Base-by-base conservation (phyloP, 2,888 invertebrate species). In the Pseudococcus longispinus region DNA sequence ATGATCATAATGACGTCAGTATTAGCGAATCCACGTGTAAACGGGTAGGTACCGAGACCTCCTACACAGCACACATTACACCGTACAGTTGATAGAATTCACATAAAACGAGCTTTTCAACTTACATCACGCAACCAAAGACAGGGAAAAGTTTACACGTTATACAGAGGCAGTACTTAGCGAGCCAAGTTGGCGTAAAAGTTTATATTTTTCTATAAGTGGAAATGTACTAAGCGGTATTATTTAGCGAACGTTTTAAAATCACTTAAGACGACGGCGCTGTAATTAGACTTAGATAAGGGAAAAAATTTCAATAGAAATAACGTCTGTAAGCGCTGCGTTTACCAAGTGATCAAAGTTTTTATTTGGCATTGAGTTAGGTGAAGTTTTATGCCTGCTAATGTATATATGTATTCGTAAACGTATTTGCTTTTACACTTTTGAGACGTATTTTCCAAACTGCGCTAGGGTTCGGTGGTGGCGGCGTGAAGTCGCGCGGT, bases 371-470 rank as follows among this genome's bases (percentile, higher is more conserved):
- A 70, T 29, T 29, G 29, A 70, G 70, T 70, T 70, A 29, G 4
- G 70, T 70, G 13, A 70, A 70, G 70, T 70, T 70, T 70, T 29
- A 70, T 32, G 70, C 70, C 70, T 70, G 29, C 32, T 60, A 60
- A 60, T 70, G 70, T 29, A 29, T 70, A n/a, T n/a, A n/a, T n/a
- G n/a, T n/a, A n/a, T n/a, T n/a, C n/a, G n/a, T n/a, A n/a, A n/a
- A n/a, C n/a, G 29, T 70, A 70, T 70, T 70, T 70, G 70, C 70
- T 70, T 70, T 70, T 70, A 70, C 70, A 70, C 70, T 70, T 70
- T 70, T 70, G 70, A 70, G 70, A 60, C 55, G 26, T 29, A 70
- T 29, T 70, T 70, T 70, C 18, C 6, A 29, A 70, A 70, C 18
- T 15, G 70, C 9, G 37, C 37, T 37, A n/a, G 37, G 37, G 37